phyloP scores from a whole-genome alignment of 1,140 invertebrate species.

The Hyles vespertilio region DNA sequence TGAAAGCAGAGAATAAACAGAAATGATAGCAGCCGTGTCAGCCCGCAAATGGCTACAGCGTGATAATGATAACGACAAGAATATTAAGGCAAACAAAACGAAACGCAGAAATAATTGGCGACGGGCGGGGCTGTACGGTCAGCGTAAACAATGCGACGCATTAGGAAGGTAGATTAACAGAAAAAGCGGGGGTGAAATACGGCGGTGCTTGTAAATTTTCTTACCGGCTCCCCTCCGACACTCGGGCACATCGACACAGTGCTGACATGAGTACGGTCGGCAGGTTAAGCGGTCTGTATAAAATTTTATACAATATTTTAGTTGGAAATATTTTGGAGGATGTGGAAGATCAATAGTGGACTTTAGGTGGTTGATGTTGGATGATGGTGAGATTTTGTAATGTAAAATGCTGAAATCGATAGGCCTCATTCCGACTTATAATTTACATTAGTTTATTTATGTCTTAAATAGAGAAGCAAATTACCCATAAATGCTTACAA shows the following conservation, averaged over 20 bases:
- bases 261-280: conserved; percentile 47
- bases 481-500: too few relatives aligned
- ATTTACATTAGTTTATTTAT: too few relatives aligned
- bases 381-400: too few relatives aligned
- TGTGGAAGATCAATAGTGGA: too few relatives aligned
- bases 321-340: too few relatives aligned
- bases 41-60: conserved; percentile 1
- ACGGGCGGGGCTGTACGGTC: conserved; percentile 41
- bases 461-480: too few relatives aligned
- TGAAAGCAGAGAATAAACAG: too few relatives aligned
- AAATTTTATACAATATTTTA: background rate
- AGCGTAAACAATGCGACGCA: conserved; percentile 72
- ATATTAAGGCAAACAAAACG: conserved; percentile 1
- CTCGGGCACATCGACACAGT: conserved; percentile 55
- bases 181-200: conserved; percentile 62
- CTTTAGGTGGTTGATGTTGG: too few relatives aligned
- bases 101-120: conserved; percentile 5
- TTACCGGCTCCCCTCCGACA: conserved; percentile 61
- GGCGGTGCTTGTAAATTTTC: conserved; percentile 72
- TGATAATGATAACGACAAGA: background rate
- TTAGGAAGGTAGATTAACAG: conserved; percentile 71
- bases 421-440: too few relatives aligned
- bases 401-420: too few relatives aligned
- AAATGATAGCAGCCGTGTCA: too few relatives aligned
- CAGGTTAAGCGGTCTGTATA: conserved; percentile 25